Conservation (phyloP, 2,888 invertebrate genomes). For the Gnatocerus cornutus region DNA sequence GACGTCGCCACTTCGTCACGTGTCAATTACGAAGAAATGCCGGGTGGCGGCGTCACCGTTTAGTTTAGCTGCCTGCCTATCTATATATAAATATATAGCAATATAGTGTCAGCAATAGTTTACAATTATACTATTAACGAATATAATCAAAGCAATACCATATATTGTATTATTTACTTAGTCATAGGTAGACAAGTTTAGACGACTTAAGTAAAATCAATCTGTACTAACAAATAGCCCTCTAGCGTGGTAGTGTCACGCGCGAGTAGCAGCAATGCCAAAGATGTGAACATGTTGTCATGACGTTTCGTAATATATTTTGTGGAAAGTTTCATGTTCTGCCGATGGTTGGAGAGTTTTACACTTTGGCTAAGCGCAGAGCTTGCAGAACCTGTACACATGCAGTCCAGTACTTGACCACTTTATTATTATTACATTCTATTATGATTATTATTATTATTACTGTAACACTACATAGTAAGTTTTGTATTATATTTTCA, state of each 20-base stretch:
- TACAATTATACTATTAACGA: constrained; percentile 59
- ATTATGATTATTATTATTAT: constrained; percentile 62
- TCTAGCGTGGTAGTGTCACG: constrained; percentile 65
- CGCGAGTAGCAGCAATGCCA: constrained; percentile 66
- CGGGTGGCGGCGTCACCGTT: constrained; percentile 58
- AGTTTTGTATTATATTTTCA: constrained; percentile 74
- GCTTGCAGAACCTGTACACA: constrained; percentile 69
- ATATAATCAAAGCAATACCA: constrained; percentile 70
- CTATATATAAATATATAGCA: constrained; percentile 67
- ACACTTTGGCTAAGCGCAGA: constrained; percentile 60
- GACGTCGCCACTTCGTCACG: constrained; percentile 39
- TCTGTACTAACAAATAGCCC: constrained; percentile 61
- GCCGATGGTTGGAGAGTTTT: constrained; percentile 25
- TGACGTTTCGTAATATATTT: constrained; percentile 26
- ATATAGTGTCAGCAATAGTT: constrained; percentile 71
- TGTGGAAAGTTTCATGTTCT: constrained; percentile 28
- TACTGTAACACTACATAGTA: constrained; percentile 70
- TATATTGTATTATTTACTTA: constrained; percentile 68
- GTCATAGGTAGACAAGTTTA: constrained; percentile 64
- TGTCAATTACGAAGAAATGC: constrained; percentile 47
- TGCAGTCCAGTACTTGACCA: constrained; percentile 72
- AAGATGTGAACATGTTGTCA: constrained; percentile 52
- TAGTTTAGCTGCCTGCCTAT: constrained; percentile 69
- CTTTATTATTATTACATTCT: constrained; percentile 64
- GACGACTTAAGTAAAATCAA: constrained; percentile 47